Base-by-base conservation (phyloP, 1,140 invertebrate genomes). In the Listronotus oregonensis region DNA sequence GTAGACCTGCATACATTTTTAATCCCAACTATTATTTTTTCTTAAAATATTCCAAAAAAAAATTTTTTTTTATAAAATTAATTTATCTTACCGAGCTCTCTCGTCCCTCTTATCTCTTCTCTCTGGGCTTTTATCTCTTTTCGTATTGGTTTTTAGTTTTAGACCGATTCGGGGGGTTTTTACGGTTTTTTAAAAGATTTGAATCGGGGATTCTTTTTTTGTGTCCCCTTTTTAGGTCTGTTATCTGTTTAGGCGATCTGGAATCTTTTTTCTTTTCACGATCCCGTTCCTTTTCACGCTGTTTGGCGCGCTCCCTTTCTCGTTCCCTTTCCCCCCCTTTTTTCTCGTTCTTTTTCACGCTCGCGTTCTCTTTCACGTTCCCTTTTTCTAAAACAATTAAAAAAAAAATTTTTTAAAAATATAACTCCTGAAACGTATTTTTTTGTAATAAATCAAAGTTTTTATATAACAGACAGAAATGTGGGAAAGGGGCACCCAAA, bases 181-280 rank as follows among this genome's bases (percentile, higher is more conserved):
- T 77, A 34, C 71, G 69, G 56, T 78, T 77, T 14, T 73, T 70
- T 6, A 75, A 76, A 69, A 77, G 74, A 6, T 51, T 58, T 1
- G 78, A 76, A 70, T 79, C 77, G 4, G 77, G 77, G 77, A 73
- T 44, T 78, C 75, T 57, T 71, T 73, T 60, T 73, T 77, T 9
- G 40, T 32, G 42, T 78, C 75, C n/a, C n/a, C 61, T 74, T 76
- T 11, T 46, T 57, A 18, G 64, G 43, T 50, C 69, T 67, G 39
- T 52, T 57, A 18, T 79, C 77, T 44, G 52, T 65, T 75, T 78
- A 10, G 77, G 77, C 10, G 76, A 77, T 54, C 68, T 69, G 9
- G 60, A 64, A 12, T 71, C 68, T 31, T 73, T 73, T 50, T 73
- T 75, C 57, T 75, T 78, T 11, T 72, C 71, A 14, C 72, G 66